Evolutionary conservation across 2,888 invertebrate genomes (phyloP), one percentile per base, ranked within the genome.

Genomic region (Dascillus cervinus): DNA sequence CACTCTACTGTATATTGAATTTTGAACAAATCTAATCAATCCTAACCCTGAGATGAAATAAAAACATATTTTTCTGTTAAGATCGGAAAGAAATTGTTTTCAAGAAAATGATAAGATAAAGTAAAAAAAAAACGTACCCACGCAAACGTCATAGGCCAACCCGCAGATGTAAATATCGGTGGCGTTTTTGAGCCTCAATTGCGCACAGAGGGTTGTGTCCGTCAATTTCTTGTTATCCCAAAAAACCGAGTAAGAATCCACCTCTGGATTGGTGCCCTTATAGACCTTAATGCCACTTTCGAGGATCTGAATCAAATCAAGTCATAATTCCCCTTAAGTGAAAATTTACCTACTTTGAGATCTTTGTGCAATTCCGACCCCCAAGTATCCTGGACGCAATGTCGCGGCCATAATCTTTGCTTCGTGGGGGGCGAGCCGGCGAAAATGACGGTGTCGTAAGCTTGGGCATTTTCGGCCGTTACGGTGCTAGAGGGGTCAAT

Each of bases 161-260:
- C 96, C 96, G 58, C 94, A 94, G 21, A 94, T 82, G 64, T 89
- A 94, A 46, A 96, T 86, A 60, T 95, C 94, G 3, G 91, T 89
- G 27, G 89, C 82, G 33, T 79, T 79, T 52, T 82, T 77, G 63
- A 79, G 67, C 37, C 83, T 77, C 34, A 96, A 72, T 58, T 90
- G 84, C 4, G 79, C 75, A 55, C 82, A 80, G 23, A 96, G 71
- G 6, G 82, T 81, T 3, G 95, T 95, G 60, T 90, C 82, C 1
- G 85, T 82, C 38, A 87, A 68, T 64, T 89, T 90, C 66, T 88
- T 87, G 67, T 97, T 97, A 68, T 97, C 96, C 88, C 91, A 94
- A 72, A 97, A 97, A 24, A 94, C 96, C 0, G 95, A 95, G 66
- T 97, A 97, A 2, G 94, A 92, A 65, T 97, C 97, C 33, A 96